Base-by-base conservation (phyloP, 2,797 vertebrate genomes). In the Muraenolepis orangiensis region DNA sequence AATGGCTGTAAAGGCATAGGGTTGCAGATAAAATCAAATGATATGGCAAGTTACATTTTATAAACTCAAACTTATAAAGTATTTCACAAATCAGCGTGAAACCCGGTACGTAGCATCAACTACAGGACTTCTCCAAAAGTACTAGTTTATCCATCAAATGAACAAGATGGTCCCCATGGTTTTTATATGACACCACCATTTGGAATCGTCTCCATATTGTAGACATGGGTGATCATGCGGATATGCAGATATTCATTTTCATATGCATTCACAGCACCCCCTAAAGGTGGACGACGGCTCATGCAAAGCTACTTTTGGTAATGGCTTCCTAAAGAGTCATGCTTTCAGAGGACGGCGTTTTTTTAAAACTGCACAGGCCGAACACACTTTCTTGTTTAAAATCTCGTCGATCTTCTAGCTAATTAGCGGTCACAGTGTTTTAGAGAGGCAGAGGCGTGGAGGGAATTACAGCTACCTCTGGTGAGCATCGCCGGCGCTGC, bases 371-470 rank as follows among this genome's bases (percentile, higher is more conserved):
- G 77, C 4, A 76, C 57, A 57, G 34, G 51, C 36, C 72, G 16
- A 20, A 81, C 77, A 82, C 82, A n/a, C n/a, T n/a, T n/a, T n/a
- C n/a, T n/a, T n/a, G n/a, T n/a, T n/a, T n/a, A n/a, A n/a, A 72
- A 32, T 79, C 78, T 80, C 36, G 66, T 64, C 57, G 71, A 80
- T 75, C 74, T 83, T 78, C 84, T 80, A 77, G 78, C 73, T 74
- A 82, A 85, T 87, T 72, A 82, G 76, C 78, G 68, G 85, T 80
- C 66, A 81, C 69, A 80, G 83, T 72, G 71, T 66, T 57, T 78
- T 78, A 72, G 70, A 75, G 3, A 81, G 57, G 46, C 16, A 20
- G 70, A 76, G 34, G 71, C 77, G 68, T 74, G 70, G 30, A 14
- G 26, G 42, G 12, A 13, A 51, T 51, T 28, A 12, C 29, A n/a